Percentiles rank a stretch among this genome's conserved stretches.
Evolutionary conservation across 2,797 vertebrate species (phyloP).

Genomic region (Lacerta viridis): DNA sequence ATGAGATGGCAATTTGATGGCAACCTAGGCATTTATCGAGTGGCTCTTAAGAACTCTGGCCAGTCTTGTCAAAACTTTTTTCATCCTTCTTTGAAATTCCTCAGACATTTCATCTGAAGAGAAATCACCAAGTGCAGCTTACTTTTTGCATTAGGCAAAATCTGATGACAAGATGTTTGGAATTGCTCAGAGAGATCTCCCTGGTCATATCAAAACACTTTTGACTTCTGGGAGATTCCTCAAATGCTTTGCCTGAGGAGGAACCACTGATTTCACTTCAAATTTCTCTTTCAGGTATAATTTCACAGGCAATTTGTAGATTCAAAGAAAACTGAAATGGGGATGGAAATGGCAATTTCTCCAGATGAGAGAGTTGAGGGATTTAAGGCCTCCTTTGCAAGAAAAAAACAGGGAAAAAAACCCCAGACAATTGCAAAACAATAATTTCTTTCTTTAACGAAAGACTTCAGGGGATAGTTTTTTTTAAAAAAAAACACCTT

Average conservation of each 20-base stretch:
- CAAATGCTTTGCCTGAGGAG: background rate
- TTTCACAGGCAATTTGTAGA: conserved; percentile 24
- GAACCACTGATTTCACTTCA: background rate
- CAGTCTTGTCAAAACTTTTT: too few relatives aligned
- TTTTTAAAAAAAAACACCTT: background rate
- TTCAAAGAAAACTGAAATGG: conserved; percentile 29
- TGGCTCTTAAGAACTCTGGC: too few relatives aligned
- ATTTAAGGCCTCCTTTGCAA: conserved; percentile 35
- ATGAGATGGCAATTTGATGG: too few relatives aligned
- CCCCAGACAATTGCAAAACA: conserved; percentile 28
- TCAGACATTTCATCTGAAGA: too few relatives aligned
- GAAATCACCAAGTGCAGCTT: too few relatives aligned
- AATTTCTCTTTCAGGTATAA: background rate
- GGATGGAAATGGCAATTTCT: background rate
- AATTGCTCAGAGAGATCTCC: background rate
- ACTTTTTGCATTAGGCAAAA: background rate
- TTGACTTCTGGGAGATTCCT: background rate
- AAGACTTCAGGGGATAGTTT: conserved; percentile 22
- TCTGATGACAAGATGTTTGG: background rate
- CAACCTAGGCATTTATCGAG: too few relatives aligned
- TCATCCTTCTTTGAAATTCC: too few relatives aligned
- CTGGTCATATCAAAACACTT: background rate
- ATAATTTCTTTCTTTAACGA: conserved; percentile 43
- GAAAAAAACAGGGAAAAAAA: background rate
- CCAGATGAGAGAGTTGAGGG: background rate